Conservation (phyloP, 2,797 vertebrate species). For the Melanogrammus aeglefinus region DNA sequence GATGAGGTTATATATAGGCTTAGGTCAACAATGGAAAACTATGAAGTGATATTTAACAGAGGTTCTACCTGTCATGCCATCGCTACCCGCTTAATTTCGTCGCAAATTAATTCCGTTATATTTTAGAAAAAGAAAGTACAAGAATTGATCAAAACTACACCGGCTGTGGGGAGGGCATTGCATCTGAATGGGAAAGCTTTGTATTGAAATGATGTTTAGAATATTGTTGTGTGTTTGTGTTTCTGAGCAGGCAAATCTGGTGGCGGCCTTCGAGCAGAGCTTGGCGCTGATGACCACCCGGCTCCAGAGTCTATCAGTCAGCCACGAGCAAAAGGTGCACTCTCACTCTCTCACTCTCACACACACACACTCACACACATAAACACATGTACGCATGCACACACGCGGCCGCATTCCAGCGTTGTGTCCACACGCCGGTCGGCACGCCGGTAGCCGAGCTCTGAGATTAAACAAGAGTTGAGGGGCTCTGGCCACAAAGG, state of each 20-base stretch:
- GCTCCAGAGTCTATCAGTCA: constrained; percentile 85
- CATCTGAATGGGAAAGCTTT: neutral
- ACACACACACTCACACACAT: neutral
- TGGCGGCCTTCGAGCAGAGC: constrained; percentile 96
- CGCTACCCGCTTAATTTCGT: too few relatives aligned
- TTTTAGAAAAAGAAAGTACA: too few relatives aligned
- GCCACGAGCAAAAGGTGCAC: constrained; percentile 90
- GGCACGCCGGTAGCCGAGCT: constrained; percentile 12
- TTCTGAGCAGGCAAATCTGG: constrained; percentile 85
- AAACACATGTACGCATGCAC: neutral
- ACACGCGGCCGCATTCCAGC: constrained; percentile 36
- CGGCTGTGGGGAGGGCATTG: too few relatives aligned
- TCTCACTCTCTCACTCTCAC: neutral
- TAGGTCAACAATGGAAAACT: neutral
- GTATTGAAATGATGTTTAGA: neutral
- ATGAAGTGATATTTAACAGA: neutral
- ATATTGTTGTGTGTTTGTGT: constrained; percentile 7
- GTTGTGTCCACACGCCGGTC: constrained; percentile 1
- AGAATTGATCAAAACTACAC: too few relatives aligned
- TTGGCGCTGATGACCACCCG: constrained; percentile 91
- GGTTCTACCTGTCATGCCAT: neutral
- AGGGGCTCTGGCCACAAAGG: constrained; percentile 53
- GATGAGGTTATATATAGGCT: neutral
- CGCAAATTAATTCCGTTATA: neutral
- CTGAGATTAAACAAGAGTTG: neutral